Evolutionary conservation across 53 echinoderm and acorn worm genomes (phyloP), one percentile per base, ranked within the genome.

Genomic region (Echinarachnius parma): DNA sequence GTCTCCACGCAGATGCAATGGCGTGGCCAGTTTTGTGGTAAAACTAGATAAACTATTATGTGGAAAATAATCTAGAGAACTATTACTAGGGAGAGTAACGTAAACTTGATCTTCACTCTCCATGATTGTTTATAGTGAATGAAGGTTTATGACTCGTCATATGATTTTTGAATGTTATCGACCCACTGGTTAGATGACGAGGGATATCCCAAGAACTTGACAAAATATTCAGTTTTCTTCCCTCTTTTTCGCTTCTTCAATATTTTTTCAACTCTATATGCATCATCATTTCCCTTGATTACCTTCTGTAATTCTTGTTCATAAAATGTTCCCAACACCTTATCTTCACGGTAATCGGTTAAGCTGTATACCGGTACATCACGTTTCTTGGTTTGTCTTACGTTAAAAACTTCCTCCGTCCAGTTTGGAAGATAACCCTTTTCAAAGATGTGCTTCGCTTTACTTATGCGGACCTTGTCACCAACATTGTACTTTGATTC

Each of bases 51-150:
- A 30, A 1, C 44, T 56, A 57, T 80, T 80, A 28, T 71, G 9
- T 0, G 81, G 81, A 48, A 60, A 80, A 34, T 47, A 4, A 13
- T 5, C 10, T 32, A 80, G 44, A 19, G 60, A 46, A 9, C 58
- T 72, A 49, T 80, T 60, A 45, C 71, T 71, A 9, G 81, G 81
- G 10, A 81, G 44, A 24, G 82, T 74, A n/a, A 81, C 44, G 75
- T 81, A 81, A 54, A 81, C 62, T 23, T 80, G 68, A 2, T 37
- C 50, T 31, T 53, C 3, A 11, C 45, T 21, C 45, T 27, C 16
- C 4, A 21, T 27, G 21, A 66, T n/a, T n/a, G n/a, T n/a, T n/a
- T n/a, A n/a, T n/a, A n/a, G n/a, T n/a, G n/a, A n/a, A n/a, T n/a
- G n/a, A n/a, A n/a, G n/a, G n/a, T n/a, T n/a, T n/a, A n/a, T n/a